Percentiles rank a stretch among this genome's conserved stretches.
phyloP scores from a whole-genome alignment of 2,797 vertebrate species.

The Cossypha dichroa region DNA sequence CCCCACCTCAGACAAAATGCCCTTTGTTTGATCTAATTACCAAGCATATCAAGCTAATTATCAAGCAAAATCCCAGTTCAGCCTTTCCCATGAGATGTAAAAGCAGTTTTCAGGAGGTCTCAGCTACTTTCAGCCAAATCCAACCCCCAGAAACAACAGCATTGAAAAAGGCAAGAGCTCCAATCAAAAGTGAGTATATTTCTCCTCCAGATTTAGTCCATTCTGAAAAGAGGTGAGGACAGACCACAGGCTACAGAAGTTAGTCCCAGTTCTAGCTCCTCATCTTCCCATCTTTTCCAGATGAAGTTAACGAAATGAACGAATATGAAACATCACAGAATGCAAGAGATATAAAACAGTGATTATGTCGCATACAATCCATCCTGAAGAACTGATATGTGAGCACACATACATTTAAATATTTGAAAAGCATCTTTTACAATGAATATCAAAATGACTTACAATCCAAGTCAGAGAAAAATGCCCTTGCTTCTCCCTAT shows the following conservation, averaged over 20 bases:
- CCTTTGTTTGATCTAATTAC: constrained; percentile 25
- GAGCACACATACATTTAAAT: constrained; percentile 78
- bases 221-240: neutral
- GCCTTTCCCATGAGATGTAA: neutral
- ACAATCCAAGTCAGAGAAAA: constrained; percentile 75
- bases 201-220: neutral
- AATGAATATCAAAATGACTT: constrained; percentile 79
- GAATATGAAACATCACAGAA: constrained; percentile 12
- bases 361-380: constrained; percentile 49
- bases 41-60: constrained; percentile 9
- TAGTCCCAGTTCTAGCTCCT: neutral
- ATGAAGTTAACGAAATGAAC: constrained; percentile 1
- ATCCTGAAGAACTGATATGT: constrained; percentile 65
- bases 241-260: neutral
- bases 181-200: neutral
- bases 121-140: neutral
- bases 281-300: neutral
- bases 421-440: constrained; percentile 80
- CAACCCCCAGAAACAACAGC: neutral
- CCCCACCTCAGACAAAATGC: neutral
- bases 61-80: neutral
- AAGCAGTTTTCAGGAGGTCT: neutral
- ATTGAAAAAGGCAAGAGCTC: neutral
- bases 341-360: constrained; percentile 38
- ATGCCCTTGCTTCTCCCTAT: constrained; percentile 70